phyloP scores from a whole-genome alignment of 1,140 invertebrate genomes.

The Drosophila murphyi region DNA sequence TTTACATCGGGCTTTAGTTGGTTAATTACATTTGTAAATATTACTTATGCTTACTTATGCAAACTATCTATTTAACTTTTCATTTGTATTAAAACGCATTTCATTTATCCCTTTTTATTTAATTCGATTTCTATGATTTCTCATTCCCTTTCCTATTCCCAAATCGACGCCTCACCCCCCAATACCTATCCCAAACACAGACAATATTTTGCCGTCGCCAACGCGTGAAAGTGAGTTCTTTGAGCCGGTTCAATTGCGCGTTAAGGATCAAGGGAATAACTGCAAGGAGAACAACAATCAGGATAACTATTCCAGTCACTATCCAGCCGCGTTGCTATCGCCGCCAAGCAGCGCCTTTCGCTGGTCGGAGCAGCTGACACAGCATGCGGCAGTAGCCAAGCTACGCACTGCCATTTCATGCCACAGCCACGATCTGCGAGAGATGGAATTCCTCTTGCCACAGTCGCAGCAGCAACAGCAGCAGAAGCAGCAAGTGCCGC shows the following conservation, averaged over 20 bases:
- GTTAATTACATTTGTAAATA: constrained; percentile 70
- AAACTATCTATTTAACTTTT: constrained; percentile 48
- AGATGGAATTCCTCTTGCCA: constrained; percentile 85
- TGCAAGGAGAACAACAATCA: constrained; percentile 50
- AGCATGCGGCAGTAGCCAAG: constrained; percentile 76
- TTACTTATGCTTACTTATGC: constrained; percentile 37
- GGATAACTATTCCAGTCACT: constrained; percentile 55
- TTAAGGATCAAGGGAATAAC: constrained; percentile 33
- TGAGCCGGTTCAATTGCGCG: constrained; percentile 53
- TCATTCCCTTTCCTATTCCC: constrained; percentile 2
- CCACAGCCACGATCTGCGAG: constrained; percentile 66
- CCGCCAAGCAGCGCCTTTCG: constrained; percentile 52
- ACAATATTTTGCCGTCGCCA: constrained; percentile 59
- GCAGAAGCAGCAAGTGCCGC: constrained; percentile 29
- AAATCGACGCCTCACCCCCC: too few species aligned
- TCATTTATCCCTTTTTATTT: constrained; percentile 45
- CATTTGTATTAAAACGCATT: constrained; percentile 53
- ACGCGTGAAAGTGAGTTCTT: constrained; percentile 33
- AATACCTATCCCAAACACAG: constrained; percentile 12
- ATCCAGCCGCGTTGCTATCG: constrained; percentile 55
- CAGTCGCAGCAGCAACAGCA: constrained; percentile 42
- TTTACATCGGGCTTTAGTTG: constrained; percentile 43
- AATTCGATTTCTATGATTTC: constrained; percentile 42
- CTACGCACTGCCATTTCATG: constrained; percentile 76
- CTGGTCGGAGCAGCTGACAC: constrained; percentile 76